Evolutionary conservation across 2,113 vertebrate species (phyloP).

Genomic region (Trematomus loennbergii): DNA sequence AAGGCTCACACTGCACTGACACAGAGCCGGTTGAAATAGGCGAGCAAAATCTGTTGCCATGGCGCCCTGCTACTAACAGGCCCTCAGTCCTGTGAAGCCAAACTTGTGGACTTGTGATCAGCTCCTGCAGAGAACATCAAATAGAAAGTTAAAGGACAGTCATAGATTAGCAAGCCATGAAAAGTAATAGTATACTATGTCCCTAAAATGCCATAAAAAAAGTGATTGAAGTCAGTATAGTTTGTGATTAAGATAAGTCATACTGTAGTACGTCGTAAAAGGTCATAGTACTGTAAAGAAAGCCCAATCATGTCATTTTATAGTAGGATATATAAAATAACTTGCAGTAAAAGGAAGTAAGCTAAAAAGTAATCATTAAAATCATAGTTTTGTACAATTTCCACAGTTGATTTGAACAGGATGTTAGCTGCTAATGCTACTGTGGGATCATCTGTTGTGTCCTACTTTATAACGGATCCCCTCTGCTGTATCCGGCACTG

Average conservation of each 20-base stretch:
- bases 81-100: too few species aligned
- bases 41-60: too few species aligned
- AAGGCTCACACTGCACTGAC: too few species aligned
- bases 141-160: background rate
- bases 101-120: too few species aligned
- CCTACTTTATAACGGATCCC: slow-evolving; percentile 62
- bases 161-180: background rate
- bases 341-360: too few species aligned
- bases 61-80: too few species aligned
- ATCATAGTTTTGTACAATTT: too few species aligned
- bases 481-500: slow-evolving; percentile 29
- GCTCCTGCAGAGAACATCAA: too few species aligned
- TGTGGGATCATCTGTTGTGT: slow-evolving; percentile 74
- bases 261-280: background rate
- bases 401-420: slow-evolving; percentile 25
- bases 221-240: background rate
- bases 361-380: too few species aligned
- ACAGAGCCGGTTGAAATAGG: too few species aligned
- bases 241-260: background rate
- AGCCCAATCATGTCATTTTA: background rate
- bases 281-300: background rate
- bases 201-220: background rate
- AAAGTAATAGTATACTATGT: background rate
- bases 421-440: slow-evolving; percentile 48
- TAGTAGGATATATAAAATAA: background rate